These are phyloP conservation scores for Phocides pigmalion DNA, from an alignment of 1,140 invertebrate species.

Conservation along the genomic window DNA sequence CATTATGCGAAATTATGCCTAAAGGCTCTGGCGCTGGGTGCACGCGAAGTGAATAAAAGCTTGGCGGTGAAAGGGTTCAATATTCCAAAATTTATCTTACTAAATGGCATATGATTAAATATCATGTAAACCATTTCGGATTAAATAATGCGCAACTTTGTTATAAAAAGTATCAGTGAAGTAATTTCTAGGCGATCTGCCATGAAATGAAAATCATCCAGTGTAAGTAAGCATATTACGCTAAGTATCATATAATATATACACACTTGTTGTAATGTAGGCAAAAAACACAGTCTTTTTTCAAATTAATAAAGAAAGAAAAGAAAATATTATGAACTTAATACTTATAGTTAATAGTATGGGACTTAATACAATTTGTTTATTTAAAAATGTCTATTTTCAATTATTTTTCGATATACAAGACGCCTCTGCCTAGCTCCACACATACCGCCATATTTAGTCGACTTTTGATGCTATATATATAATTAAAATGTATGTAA, in stretches of 20 bases:
- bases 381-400: conserved; percentile 42
- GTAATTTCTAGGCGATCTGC: not conserved
- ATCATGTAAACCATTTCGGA: no score
- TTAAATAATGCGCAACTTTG: no score
- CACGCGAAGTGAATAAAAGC: no score
- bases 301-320: not conserved
- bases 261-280: conserved; percentile 8
- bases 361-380: conserved; percentile 49
- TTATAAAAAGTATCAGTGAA: no score
- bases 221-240: not conserved
- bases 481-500: no score
- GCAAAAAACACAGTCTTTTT: not conserved
- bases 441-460: not conserved
- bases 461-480: not conserved
- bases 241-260: conserved; percentile 17
- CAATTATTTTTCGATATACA: not conserved
- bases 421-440: not conserved
- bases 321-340: conserved; percentile 1
- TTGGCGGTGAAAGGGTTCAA: no score
- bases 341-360: conserved; percentile 9
- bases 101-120: no score
- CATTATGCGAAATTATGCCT: no score
- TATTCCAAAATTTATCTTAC: no score
- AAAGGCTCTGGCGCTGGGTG: no score
- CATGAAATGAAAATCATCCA: conserved; percentile 18